Base-by-base conservation (phyloP, 2,888 invertebrate species). In the Galerucella nymphaeae region DNA sequence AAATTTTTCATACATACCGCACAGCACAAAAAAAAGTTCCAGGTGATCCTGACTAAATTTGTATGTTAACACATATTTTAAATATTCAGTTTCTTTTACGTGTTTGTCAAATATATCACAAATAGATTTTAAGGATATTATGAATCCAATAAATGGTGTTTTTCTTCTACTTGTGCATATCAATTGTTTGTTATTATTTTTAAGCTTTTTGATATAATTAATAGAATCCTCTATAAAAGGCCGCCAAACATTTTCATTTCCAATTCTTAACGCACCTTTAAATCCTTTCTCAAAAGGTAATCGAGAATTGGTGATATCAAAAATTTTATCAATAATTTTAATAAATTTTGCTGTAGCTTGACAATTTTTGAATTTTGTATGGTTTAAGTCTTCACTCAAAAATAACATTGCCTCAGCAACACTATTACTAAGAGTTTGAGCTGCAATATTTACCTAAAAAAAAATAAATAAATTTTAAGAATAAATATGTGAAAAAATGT, bases 351-450 rank as follows among this genome's bases (percentile, higher is more conserved):
- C 42, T 58, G 74, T 77, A n/a, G 77, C 67, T 61, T 67, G 58
- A 42, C 58, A 63, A 11, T 50, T 66, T 64, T 65, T 10, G 68
- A 77, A 77, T 64, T 76, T 16, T 5, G 18, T 0, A 18, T 57
- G 11, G 14, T 73, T 72, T 10, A 75, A 10, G n/a, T 75, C 74
- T 9, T 63, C 11, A 16, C 23, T 20, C 45, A 76, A 64, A 66
- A 71, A 73, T 1, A 16, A 48, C 20, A 76, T 53, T 23, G 77
- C 73, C 59, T 75, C 72, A 45, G 70, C 61, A 16, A 77, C 74
- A 64, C 74, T 75, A 11, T 63, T 67, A 42, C 77, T 78, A 13
- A 74, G 45, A 10, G 76, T 74, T 72, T 76, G 77, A 6, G 76
- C 68, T 23, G 75, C 76, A 16, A 77, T 62, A 63, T 71, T 71